A percentile compares a stretch with the other conserved stretches of the same genome.
Conservation (phyloP, 2,797 vertebrate genomes). For the Coranthus polyacanthus region DNA sequence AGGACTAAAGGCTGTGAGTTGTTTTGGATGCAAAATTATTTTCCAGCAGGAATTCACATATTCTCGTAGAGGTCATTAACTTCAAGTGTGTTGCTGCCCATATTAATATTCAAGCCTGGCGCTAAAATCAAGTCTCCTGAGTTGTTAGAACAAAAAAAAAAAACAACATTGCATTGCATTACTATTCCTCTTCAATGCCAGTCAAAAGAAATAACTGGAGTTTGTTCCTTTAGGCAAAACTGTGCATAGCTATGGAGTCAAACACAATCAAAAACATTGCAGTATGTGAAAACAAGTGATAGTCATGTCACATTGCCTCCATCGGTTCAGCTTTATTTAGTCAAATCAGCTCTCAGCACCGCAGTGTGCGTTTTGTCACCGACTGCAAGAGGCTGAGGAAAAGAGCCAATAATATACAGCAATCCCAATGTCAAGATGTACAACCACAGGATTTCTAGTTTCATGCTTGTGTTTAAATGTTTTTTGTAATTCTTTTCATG, state of each 20-base stretch:
- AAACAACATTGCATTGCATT: too few species aligned
- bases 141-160: conserved; percentile 31
- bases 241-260: conserved; percentile 17
- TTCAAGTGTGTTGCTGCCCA: not conserved
- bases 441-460: too few species aligned
- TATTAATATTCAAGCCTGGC: conserved; percentile 10
- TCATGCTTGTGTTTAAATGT: too few species aligned
- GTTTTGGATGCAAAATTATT: conserved; percentile 4
- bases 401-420: not conserved
- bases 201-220: not conserved
- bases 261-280: conserved; percentile 7
- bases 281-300: conserved; percentile 6
- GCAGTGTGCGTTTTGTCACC: not conserved
- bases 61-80: not conserved
- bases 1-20: conserved; percentile 4
- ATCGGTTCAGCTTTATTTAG: not conserved
- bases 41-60: conserved; percentile 1
- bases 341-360: not conserved
- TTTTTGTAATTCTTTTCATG: too few species aligned
- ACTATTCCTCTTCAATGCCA: conserved; percentile 3
- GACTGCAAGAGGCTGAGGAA: not conserved
- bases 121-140: not conserved
- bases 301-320: not conserved
- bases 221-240: conserved; percentile 15
- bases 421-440: not conserved